Evolutionary conservation across 2,113 vertebrate species (phyloP), one percentile per base, ranked within the genome.

Genomic region (Pituophis catenifer): DNA sequence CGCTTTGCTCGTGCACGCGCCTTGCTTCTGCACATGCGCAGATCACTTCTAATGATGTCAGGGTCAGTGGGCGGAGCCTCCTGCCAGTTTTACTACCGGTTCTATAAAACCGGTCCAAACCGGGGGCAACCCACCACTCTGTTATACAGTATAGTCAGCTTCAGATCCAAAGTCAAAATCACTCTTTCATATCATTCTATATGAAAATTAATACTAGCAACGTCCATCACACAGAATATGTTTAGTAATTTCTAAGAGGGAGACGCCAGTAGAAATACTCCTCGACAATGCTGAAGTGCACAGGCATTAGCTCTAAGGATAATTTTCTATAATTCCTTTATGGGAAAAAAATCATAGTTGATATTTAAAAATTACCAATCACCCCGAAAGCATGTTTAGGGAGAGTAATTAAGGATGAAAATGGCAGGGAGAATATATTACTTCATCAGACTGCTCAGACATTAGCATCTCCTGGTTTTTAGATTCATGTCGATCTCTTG

Each of bases 361-460:
- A 26, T 88, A 92, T 89, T 48, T 89, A 89, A 89, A 88, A 89
- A 89, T 89, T 15, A 15, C 87, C 87, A 55, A 23, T 48, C 91
- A 48, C n/a, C 50, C 33, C 3, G 8, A 58, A 26, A 48, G 62
- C 65, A 48, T 92, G 33, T 81, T 58, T 57, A 89, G 38, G 54
- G 48, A 33, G 26, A 57, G 26, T 50, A 89, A 89, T 89, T 81
- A 89, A 89, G 65, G 88, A 44, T 50, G 53, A 54, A 57, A 92
- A 57, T 81, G 88, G 53, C 92, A 92, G 57, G 15, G 26, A 92
- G 38, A 81, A 92, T 85, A 58, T 89, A 92, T 85, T 89, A 85
- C 88, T 92, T 92, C 62, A 85, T 92, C 58, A 88, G 58, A 26
- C 57, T 70, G 53, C 48, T 89, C 53, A 7, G 26, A 70, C 89